Evolutionary conservation across 2,888 invertebrate genomes (phyloP).

Genomic region (Cynaeus angustus): DNA sequence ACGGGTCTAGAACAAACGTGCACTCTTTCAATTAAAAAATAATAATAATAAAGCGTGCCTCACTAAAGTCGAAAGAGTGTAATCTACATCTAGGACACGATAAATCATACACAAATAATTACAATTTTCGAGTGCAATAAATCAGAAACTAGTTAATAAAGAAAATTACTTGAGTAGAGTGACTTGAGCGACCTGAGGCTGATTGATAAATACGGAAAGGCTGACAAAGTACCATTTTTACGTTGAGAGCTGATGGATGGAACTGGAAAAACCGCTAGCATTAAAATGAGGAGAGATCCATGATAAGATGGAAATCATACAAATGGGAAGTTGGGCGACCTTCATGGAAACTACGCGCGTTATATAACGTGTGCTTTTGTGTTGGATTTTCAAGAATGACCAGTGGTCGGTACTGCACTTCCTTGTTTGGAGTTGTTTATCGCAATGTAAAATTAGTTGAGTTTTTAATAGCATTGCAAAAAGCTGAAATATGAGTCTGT

Average conservation of each 20-base stretch:
- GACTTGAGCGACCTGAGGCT: slow-evolving; percentile 12
- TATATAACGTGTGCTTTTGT: background rate
- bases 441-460: slow-evolving; percentile 26
- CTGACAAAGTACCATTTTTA: slow-evolving; percentile 8
- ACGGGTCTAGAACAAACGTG: slow-evolving; percentile 5
- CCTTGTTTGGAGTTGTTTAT: slow-evolving; percentile 33
- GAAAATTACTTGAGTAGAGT: slow-evolving; percentile 12
- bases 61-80: background rate
- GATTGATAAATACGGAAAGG: slow-evolving; percentile 34
- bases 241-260: background rate
- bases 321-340: background rate
- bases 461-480: slow-evolving; percentile 29
- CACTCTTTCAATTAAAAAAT: slow-evolving; percentile 24
- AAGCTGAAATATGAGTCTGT: slow-evolving; percentile 10
- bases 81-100: background rate
- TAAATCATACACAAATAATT: slow-evolving; percentile 25
- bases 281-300: slow-evolving; percentile 3
- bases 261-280: slow-evolving; percentile 16
- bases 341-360: background rate
- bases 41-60: background rate
- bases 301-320: slow-evolving; percentile 1
- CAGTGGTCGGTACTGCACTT: background rate
- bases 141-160: slow-evolving; percentile 30
- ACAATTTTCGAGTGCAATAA: slow-evolving; percentile 19
- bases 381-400: background rate